Evolutionary conservation across 2,113 vertebrate species (phyloP).

Genomic region (Zosterops lateralis): DNA sequence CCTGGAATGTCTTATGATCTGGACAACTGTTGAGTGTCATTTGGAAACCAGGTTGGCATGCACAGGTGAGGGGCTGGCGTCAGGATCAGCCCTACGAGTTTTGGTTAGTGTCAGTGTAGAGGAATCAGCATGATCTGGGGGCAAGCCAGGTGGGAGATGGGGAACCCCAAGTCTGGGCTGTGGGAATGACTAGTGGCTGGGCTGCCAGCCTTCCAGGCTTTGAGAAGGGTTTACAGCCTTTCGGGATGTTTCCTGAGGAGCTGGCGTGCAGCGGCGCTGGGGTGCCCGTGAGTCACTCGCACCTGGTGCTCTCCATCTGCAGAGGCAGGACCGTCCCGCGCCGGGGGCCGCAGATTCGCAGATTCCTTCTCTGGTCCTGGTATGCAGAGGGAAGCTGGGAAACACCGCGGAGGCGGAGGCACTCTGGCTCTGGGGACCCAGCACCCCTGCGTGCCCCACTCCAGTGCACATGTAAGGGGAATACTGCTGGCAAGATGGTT

Average conservation of each 20-base stretch:
- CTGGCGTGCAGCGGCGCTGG: background rate
- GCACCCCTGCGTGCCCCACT: background rate
- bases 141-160: background rate
- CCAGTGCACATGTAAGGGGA: background rate
- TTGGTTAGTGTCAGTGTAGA: background rate
- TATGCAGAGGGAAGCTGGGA: background rate
- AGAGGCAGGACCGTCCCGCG: background rate
- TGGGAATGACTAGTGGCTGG: background rate
- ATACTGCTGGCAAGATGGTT: background rate
- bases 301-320: conserved; percentile 21
- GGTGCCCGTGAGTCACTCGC: conserved; percentile 6
- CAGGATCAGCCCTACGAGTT: background rate
- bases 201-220: background rate
- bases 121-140: background rate
- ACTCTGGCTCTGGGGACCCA: background rate
- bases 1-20: background rate
- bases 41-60: background rate
- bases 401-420: background rate
- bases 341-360: conserved; percentile 24
- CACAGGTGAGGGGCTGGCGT: rapidly evolving
- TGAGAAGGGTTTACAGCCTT: background rate
- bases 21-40: background rate
- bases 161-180: background rate
- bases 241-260: background rate
- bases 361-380: conserved; percentile 36